Evolutionary conservation across 1,140 invertebrate species (phyloP), one percentile per base, ranked within the genome.

Genomic region (Philotrypesis tridentata): DNA sequence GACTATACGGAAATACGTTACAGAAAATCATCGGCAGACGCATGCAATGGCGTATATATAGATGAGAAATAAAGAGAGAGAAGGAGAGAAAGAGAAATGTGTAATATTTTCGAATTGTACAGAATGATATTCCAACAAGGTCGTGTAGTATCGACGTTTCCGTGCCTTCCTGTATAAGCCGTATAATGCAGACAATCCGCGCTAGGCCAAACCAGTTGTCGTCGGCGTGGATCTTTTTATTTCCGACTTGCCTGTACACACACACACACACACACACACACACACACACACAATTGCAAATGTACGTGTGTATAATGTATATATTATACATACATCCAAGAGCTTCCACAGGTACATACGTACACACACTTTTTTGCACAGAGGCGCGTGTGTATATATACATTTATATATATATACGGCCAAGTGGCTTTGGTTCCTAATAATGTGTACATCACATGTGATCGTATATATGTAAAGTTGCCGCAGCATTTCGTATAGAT

Each of bases 311-410:
- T 37, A 37, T 37, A 37, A 37, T 37, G 33, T 37, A 37, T 9
- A 37, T n/a, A n/a, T n/a, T n/a, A 37, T 37, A 8, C 29, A 25
- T 55, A n/a, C n/a, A 75, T 61, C 73, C 73, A 11, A 75, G 73
- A 60, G 48, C 55, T 75, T 75, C 73, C 55, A 37, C 33, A 37
- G 9, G 9, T 37, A n/a, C n/a, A 37, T 37, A 37, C 61, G 60
- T 75, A 61, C 27, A 75, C 27, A 61, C 14, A n/a, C n/a, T n/a
- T n/a, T 75, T 75, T 61, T 75, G 33, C 60, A 75, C 12, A 75
- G 5, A 75, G 3, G 9, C 9, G 33, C 9, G 33, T 37, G 33
- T 37, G 27, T 48, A 72, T 2, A n/a, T 23, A 14, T n/a, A 3
- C 3, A 40, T 12, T 7, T 7, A 71, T 25, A n/a, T 55, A 7